Evolutionary conservation across 2,797 vertebrate genomes (phyloP), one percentile per base, ranked within the genome.

Genomic region (Siniperca undulata): DNA sequence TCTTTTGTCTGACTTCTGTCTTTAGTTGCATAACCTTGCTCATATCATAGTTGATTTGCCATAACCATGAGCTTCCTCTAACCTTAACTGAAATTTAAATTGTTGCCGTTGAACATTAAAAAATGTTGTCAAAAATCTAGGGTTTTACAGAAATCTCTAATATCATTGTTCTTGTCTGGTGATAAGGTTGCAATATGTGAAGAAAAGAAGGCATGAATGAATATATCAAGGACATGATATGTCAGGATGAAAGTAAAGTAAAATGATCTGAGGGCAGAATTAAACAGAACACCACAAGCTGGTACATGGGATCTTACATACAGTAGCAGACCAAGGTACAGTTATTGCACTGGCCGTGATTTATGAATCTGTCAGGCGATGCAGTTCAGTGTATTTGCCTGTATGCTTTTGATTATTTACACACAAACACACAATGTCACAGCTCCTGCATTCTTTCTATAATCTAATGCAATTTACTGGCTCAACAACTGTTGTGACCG

Each of bases 361-460:
- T 52, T 38, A 24, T 73, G 73, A 64, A 74, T 65, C 50, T 44
- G 50, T 73, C 58, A 61, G 4, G 7, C n/a, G 40, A 46, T 10
- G 7, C 42, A 48, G 12, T 5, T 58, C 11, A 8, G 34, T 44
- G 27, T n/a, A 48, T 72, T 36, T n/a, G 8, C 22, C 48, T 38
- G 34, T 56, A 4, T 27, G 14, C 52, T 50, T 60, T 70, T 34
- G 17, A 53, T 53, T 17, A 14, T 34, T 36, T 65, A 14, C 30
- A 30, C 2, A 7, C 30, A 58, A 40, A 67, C 9, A 20, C 52
- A 61, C 34, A 61, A 3, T 40, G 46, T 50, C 55, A 24, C 42
- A 34, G 22, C 30, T 17, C 1, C 34, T 36, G 59, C 16, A 7
- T 34, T 36, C 34, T 52, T 2, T 50, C 2, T 27, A 30, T 24